Conservation (phyloP, 2,113 vertebrate species). For the Austrofundulus limnaeus region DNA sequence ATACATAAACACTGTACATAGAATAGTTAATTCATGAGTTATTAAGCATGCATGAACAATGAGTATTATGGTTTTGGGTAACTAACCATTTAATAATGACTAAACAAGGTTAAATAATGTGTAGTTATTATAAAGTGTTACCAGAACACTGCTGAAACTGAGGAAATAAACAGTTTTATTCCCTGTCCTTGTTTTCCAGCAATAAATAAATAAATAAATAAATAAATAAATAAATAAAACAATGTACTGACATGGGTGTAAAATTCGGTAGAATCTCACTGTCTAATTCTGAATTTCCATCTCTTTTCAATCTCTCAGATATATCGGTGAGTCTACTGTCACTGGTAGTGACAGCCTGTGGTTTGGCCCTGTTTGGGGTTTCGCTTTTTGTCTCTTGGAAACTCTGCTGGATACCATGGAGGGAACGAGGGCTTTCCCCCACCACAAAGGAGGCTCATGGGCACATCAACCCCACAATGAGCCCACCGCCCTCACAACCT, state of each 20-base stretch:
- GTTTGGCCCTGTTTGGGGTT: constrained; percentile 94
- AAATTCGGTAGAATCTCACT: neutral
- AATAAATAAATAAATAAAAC: no score
- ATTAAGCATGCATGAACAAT: no score
- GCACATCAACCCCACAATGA: constrained; percentile 81
- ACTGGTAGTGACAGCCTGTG: constrained; percentile 95
- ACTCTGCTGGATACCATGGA: constrained; percentile 98
- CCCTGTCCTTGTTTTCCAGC: neutral
- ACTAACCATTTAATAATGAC: no score
- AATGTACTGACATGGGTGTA: no score
- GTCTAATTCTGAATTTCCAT: constrained; percentile 4
- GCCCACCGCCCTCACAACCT: constrained; percentile 53
- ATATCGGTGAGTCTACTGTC: constrained; percentile 96
- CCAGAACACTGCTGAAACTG: no score
- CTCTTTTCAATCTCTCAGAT: constrained; percentile 76
- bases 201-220: no score
- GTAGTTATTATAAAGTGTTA: no score
- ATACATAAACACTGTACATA: no score
- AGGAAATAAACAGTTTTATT: no score
- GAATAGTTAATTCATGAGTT: no score
- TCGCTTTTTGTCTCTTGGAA: constrained; percentile 99
- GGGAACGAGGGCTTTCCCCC: constrained; percentile 86
- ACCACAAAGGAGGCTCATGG: constrained; percentile 84
- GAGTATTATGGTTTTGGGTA: no score
- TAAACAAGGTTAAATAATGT: no score